These are phyloP conservation scores for Schizothorax lantsangensis DNA, from an alignment of 2,797 vertebrate species.

Conservation along the genomic window DNA sequence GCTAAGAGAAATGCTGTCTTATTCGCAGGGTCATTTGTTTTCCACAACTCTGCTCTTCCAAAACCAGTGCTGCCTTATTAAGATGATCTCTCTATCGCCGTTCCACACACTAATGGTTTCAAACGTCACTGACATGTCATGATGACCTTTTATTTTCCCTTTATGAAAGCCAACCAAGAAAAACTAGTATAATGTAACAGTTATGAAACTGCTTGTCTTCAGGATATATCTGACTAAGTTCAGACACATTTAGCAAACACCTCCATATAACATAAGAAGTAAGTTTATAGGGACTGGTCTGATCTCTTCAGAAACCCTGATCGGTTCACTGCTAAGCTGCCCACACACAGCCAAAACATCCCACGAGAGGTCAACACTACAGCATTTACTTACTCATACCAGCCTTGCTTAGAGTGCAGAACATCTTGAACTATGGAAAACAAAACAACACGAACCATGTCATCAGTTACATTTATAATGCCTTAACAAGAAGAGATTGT, in stretches of 20 bases:
- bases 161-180: constrained; percentile 11
- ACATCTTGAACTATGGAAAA: constrained; percentile 11
- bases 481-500: neutral
- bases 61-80: constrained; percentile 29
- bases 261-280: constrained; percentile 21
- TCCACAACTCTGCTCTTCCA: constrained; percentile 54
- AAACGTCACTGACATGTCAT: constrained; percentile 14
- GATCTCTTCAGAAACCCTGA: constrained; percentile 13
- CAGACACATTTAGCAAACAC: constrained; percentile 27
- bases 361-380: constrained; percentile 20
- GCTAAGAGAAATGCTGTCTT: constrained; percentile 27
- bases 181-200: neutral
- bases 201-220: constrained; percentile 25
- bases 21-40: constrained; percentile 43
- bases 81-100: constrained; percentile 33
- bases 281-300: constrained; percentile 11
- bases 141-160: constrained; percentile 1
- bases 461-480: neutral
- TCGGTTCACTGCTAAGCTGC: constrained; percentile 4
- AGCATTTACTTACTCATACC: constrained; percentile 11
- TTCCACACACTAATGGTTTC: constrained; percentile 16
- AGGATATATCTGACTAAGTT: constrained; percentile 7
- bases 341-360: constrained; percentile 28
- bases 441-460: neutral
- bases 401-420: constrained; percentile 2